Evolutionary conservation across 1,140 invertebrate species (phyloP).

Genomic region (Zaprionus ghesquierei): DNA sequence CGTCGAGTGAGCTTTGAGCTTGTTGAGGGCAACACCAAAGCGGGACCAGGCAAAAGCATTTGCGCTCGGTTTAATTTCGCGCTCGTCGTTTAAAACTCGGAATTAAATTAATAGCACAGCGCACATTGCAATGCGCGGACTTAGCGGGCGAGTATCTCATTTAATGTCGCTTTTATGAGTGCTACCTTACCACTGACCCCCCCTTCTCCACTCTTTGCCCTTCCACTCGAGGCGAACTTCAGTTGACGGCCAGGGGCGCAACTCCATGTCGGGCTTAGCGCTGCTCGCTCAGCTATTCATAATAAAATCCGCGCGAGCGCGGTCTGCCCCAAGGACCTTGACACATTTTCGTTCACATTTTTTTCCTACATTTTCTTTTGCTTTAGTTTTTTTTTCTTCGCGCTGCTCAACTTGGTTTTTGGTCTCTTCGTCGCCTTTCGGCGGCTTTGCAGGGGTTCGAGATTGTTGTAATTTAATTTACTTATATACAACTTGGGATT

Average conservation of each 20-base stretch:
- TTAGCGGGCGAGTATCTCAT: conserved; percentile 47
- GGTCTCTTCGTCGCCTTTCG: conserved; percentile 18
- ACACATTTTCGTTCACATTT: conserved; percentile 58
- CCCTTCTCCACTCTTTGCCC: neutral
- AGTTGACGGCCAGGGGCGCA: conserved; percentile 16
- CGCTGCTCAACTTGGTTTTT: conserved; percentile 20
- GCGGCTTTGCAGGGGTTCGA: conserved; percentile 27
- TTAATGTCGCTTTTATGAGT: conserved; percentile 63
- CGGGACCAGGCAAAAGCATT: conserved; percentile 16
- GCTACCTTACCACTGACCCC: conserved; percentile 4
- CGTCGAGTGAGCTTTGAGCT: conserved; percentile 44
- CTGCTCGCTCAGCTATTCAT: conserved; percentile 23
- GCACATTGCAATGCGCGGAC: conserved; percentile 56
- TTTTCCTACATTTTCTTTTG: conserved; percentile 25
- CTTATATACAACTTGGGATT: conserved; percentile 47
- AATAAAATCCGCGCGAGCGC: conserved; percentile 58
- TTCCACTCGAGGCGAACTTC: conserved; percentile 25
- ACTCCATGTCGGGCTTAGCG: conserved; percentile 45
- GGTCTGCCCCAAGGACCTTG: conserved; percentile 52
- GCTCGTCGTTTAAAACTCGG: conserved; percentile 30
- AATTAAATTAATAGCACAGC: conserved; percentile 71
- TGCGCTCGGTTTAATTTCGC: conserved; percentile 58
- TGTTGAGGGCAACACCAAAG: conserved; percentile 28
- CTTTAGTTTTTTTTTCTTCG: conserved; percentile 5
- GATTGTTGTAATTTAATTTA: conserved; percentile 47